Base-by-base conservation (phyloP, 2,888 invertebrate genomes). In the Charanyca ferruginea region DNA sequence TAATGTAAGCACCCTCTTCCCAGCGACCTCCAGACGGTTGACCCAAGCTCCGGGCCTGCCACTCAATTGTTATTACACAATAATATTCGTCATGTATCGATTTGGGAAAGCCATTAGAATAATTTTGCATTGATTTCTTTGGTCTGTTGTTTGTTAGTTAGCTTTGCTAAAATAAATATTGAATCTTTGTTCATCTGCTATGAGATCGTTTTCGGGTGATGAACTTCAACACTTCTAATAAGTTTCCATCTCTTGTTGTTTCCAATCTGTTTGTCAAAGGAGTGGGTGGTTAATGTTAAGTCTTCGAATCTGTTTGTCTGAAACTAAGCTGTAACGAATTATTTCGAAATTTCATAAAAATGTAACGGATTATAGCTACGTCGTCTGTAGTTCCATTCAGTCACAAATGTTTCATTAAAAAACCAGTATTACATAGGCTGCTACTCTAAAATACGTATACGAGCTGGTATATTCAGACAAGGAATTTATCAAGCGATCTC, bases 21-120 rank as follows among this genome's bases (percentile, higher is more conserved):
- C 75, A 64, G 71, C 87, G 94, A 91, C 94, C 94, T 94, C 94
- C 83, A 94, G 94, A 94, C 94, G 77, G 81, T 86, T 80, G 89
- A 91, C 93, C 91, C 90, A 81, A 79, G 80, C 80, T 78, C 68
- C 78, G 77, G 72, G 52, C 72, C 53, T 59, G 73, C 41, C 73
- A 54, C 35, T 70, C 66, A 66, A 80, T 78, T 79, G 73, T 69
- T 73, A 57, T 74, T 80, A 81, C 76, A 77, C 73, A 72, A 79
- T 74, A 69, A 84, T 83, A 64, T 73, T 78, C 75, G 66, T 80
- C 80, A 77, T 66, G 59, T 79, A 85, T 83, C 71, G 81, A 76
- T 84, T 83, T 76, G 70, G 77, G 78, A 81, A 82, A 84, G 73
- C 73, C 64, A 84, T 84, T 81, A 73, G 54, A 83, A 80, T 81